Evolutionary conservation across 2,113 vertebrate genomes (phyloP).

Genomic region (Rattus rattus): DNA sequence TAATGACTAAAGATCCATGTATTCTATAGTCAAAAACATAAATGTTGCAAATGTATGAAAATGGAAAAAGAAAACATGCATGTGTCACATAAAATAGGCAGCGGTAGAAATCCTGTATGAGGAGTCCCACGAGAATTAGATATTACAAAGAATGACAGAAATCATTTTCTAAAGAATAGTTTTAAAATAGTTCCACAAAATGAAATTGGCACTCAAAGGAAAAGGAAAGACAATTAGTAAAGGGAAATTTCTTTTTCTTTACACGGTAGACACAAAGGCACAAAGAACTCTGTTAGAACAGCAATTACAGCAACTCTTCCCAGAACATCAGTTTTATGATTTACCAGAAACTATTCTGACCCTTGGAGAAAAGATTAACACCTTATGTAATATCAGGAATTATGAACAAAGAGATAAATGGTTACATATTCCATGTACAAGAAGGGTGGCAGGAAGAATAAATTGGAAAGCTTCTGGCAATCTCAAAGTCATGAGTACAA

Average conservation of each 20-base stretch:
- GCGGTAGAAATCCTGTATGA: constrained; percentile 50
- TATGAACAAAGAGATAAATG: constrained; percentile 41
- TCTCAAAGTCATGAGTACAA: not conserved
- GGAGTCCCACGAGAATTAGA: constrained; percentile 61
- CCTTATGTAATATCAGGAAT: constrained; percentile 42
- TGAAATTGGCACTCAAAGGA: constrained; percentile 59
- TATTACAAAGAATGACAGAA: constrained; percentile 71
- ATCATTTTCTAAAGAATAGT: constrained; percentile 70
- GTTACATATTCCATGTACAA: constrained; percentile 26
- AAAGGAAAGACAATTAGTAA: constrained; percentile 62
- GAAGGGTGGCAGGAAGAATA: not conserved
- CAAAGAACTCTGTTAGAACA: constrained; percentile 69
- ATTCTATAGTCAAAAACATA: constrained; percentile 31
- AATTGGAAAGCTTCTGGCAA: constrained; percentile 30
- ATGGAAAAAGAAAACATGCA: constrained; percentile 65
- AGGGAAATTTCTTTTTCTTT: constrained; percentile 54
- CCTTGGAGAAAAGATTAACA: constrained; percentile 65
- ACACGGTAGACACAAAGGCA: constrained; percentile 52
- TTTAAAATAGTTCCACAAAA: constrained; percentile 73
- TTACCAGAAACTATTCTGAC: constrained; percentile 64
- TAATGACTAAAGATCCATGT: constrained; percentile 43
- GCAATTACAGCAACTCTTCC: constrained; percentile 66
- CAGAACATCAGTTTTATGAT: constrained; percentile 73
- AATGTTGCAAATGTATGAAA: constrained; percentile 32
- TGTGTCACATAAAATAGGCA: constrained; percentile 27